Base-by-base conservation (phyloP, 2,797 vertebrate species). In the Ctenopoma kingsleyae region DNA sequence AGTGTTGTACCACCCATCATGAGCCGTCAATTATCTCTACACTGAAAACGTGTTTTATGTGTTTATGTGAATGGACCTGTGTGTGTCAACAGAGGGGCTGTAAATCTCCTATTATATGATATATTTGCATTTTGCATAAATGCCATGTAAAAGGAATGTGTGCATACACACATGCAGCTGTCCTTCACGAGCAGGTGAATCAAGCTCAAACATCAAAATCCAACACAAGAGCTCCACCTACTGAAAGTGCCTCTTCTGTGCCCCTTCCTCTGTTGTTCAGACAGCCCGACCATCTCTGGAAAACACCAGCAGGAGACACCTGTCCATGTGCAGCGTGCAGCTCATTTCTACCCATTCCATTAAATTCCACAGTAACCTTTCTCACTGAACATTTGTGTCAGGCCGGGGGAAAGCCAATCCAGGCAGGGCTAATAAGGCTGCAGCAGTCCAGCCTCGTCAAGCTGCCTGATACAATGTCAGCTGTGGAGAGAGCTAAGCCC, bases 221-320 rank as follows among this genome's bases (percentile, higher is more conserved):
- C 91, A 74, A 94, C 88, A 87, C 94, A 94, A 94, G 94, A 94
- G 94, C 94, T 94, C 93, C 94, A 95, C 93, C 93, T 94, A 93
- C 93, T 92, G 94, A 89, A 88, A 78, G 83, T 25, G 79, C 68
- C 81, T 86, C 82, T 84, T 79, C 85, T 88, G 78, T 81, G 76
- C 83, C 85, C 78, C 63, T 55, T 69, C 58, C 59, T 84, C 67
- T 67, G 83, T 57, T 81, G 80, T 53, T 81, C 74, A 72, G 70
- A 49, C 66, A 62, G 69, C 52, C 71, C 51, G 53, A n/a, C 49
- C 43, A 61, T 65, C 67, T 69, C 30, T 56, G 67, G 81, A 84
- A 76, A 67, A 74, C 76, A 76, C 32, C 59, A 63, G 79, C 71
- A 36, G 68, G 47, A 82, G 67, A 68, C 10, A 16, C 32, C 52